phyloP scores from a whole-genome alignment of 2,888 invertebrate genomes.

The Pegoplata infirma region DNA sequence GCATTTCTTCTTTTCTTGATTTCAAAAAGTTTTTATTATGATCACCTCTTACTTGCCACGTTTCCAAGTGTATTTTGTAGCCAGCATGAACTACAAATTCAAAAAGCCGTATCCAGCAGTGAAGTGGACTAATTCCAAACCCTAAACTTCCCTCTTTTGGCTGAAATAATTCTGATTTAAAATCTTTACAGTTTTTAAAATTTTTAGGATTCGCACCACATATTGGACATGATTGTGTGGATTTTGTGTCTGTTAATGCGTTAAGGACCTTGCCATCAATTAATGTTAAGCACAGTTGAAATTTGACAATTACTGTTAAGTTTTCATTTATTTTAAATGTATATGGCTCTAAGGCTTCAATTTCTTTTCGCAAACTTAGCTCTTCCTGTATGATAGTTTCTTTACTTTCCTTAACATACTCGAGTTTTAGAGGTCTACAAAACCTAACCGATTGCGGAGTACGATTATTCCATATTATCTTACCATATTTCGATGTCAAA shows the following conservation, averaged over 20 bases:
- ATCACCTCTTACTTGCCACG: background rate
- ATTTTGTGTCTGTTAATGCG: background rate
- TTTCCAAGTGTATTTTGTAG: background rate
- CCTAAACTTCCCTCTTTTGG: no score
- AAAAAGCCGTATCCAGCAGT: no score
- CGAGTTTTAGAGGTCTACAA: constrained; percentile 23
- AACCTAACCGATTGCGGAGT: constrained; percentile 25
- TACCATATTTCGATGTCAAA: constrained; percentile 1
- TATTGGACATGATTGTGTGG: background rate
- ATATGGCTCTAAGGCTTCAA: background rate
- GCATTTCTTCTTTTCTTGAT: background rate
- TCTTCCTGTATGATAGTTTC: constrained; percentile 5
- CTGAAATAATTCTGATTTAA: background rate
- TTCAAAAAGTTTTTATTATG: background rate
- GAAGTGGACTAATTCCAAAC: no score
- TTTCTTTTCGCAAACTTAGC: background rate
- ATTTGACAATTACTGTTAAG: background rate
- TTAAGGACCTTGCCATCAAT: no score
- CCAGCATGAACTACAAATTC: background rate
- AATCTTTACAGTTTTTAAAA: background rate
- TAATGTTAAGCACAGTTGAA: no score
- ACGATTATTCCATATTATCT: constrained; percentile 13
- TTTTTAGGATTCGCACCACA: background rate
- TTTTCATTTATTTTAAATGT: background rate
- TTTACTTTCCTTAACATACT: constrained; percentile 13